Evolutionary conservation across 2,797 vertebrate genomes (phyloP), one percentile per base, ranked within the genome.

Genomic region (Labeo calbasu): DNA sequence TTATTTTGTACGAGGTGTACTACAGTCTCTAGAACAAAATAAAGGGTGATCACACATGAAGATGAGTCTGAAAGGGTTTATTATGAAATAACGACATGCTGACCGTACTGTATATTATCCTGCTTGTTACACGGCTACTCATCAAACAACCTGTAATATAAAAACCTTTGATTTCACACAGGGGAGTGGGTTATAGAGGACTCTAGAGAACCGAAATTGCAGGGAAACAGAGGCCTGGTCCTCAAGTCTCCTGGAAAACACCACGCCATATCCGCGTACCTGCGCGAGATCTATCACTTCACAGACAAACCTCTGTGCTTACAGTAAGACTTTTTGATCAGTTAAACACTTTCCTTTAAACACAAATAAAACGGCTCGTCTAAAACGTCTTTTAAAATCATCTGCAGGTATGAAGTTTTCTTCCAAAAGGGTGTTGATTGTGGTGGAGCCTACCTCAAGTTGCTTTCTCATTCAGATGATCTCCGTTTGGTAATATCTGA

Each of bases 381-480:
- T 13, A 8, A 55, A 19, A 32, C 17, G 63, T n/a, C 32, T 79
- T 32, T 48, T 43, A 46, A 28, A 77, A 14, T 19, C 59, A 19
- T 83, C 21, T 51, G 70, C 80, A 92, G 92, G 80, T 92, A 92
- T 79, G 92, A 92, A 75, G 90, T 92, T 11, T 57, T 71, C 65
- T 92, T 92, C 84, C 90, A 87, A 68, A 88, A 90, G 5, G 86
- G 86, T 7, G 77, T 90, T 15, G 86, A 91, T 6, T 92, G 92
- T 66, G 90, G 91, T 19, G 92, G 92, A 68, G 92, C 89, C 79
- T 92, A 92, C 83, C 84, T 92, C 40, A 92, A 92, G 79, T 73
- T 92, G 51, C 88, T 92, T 5, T 86, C 90, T 81, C 65, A 87
- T 66, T 81, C 86, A 10, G 83, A 87, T 40, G 57, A 89, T 46